These are phyloP conservation scores for Pollenia angustigena DNA, from an alignment of 2,888 invertebrate genomes.

Conservation along the genomic window DNA sequence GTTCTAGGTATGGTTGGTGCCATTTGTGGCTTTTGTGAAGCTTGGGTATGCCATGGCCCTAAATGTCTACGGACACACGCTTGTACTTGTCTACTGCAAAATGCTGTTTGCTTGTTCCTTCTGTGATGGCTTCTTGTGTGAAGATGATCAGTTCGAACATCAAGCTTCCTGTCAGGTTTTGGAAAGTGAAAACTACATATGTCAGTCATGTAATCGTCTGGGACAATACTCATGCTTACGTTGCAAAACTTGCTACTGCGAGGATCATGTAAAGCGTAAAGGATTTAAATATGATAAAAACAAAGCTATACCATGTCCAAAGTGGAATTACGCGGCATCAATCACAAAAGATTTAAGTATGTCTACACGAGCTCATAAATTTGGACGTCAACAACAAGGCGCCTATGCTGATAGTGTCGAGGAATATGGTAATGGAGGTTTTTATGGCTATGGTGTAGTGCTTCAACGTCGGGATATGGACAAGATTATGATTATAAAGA, in stretches of 20 bases:
- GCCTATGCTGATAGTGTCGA: slow-evolving; percentile 87
- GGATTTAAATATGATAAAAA: slow-evolving; percentile 95
- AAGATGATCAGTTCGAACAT: slow-evolving; percentile 88
- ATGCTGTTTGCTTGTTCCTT: slow-evolving; percentile 95
- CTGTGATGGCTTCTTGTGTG: slow-evolving; percentile 93
- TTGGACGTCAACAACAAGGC: slow-evolving; percentile 92
- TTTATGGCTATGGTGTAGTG: slow-evolving; percentile 78
- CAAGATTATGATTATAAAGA: slow-evolving; percentile 80
- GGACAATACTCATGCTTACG: slow-evolving; percentile 98
- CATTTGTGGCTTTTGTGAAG: slow-evolving; percentile 98
- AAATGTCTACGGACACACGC: slow-evolving; percentile 96
- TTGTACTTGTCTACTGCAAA: slow-evolving; percentile 94
- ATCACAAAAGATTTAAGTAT: slow-evolving; percentile 97
- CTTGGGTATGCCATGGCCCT: slow-evolving; percentile 97
- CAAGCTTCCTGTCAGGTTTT: slow-evolving; percentile 98
- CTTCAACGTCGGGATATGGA: slow-evolving; percentile 69
- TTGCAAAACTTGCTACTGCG: slow-evolving; percentile 98
- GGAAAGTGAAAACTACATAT: slow-evolving; percentile 97
- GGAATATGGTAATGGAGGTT: slow-evolving; percentile 85
- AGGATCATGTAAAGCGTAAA: slow-evolving; percentile 96
- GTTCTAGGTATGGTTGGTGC: slow-evolving; percentile 96
- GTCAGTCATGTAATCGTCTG: slow-evolving; percentile 97
- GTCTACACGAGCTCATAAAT: slow-evolving; percentile 96
- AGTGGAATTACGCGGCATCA: slow-evolving; percentile 96
- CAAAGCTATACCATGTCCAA: slow-evolving; percentile 95